These are phyloP conservation scores for Ricordea florida DNA, from an alignment of 92 coral and sea anemone genomes.

Conservation along the genomic window DNA sequence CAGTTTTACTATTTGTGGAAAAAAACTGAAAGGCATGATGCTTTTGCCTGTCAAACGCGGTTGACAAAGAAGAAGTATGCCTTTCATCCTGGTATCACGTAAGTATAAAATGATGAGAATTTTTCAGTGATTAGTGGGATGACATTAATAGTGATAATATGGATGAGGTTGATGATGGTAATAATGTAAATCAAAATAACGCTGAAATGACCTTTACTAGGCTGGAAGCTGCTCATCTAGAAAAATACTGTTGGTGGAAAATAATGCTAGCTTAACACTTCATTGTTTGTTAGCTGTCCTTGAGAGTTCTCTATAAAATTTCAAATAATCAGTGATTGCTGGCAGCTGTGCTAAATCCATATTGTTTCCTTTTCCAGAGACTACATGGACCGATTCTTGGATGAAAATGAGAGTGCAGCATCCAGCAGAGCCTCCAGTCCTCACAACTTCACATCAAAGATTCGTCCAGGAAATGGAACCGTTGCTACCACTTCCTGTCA, in stretches of 20 bases:
- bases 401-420: conserved; percentile 99
- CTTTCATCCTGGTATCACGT: conserved; percentile 99
- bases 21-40: conserved; percentile 98
- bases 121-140: background rate
- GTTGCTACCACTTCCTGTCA: conserved; percentile 4
- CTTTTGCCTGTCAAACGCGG: conserved; percentile 95
- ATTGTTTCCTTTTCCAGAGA: conserved; percentile 56
- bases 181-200: too few species aligned
- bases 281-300: background rate
- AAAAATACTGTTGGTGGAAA: too few species aligned
- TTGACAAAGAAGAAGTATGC: conserved; percentile 93
- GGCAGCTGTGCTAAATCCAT: background rate
- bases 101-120: conserved; percentile 44
- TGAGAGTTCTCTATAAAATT: background rate
- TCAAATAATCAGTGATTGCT: too few species aligned
- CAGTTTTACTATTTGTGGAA: conserved; percentile 99
- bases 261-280: too few species aligned
- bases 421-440: conserved; percentile 99
- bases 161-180: too few species aligned
- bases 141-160: background rate
- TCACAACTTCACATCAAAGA: conserved; percentile 76
- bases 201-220: too few species aligned
- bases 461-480: conserved; percentile 77
- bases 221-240: too few species aligned
- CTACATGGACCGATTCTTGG: conserved; percentile 98